Evolutionary conservation across 2,888 invertebrate species (phyloP), one percentile per base, ranked within the genome.

Genomic region (Amorpha juglandis): DNA sequence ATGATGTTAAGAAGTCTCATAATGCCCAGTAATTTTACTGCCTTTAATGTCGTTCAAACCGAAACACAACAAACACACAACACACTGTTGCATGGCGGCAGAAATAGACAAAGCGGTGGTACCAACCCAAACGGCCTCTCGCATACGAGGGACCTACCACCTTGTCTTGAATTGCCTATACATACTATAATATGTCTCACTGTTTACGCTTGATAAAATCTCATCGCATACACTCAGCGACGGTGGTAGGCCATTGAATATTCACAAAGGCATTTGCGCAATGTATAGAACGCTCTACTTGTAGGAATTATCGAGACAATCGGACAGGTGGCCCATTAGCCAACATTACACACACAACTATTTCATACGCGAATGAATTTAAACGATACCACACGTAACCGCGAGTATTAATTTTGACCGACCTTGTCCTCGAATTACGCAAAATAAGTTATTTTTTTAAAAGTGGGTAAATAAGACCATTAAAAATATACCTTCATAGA

Each of bases 241-340:
- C 65, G 53, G 58, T 66, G 42, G 68, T 69, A 69, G 63, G 52
- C 51, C 53, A 69, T 50, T 67, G 63, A 42, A 52, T 70, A 67
- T 67, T 72, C 68, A 66, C 64, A 64, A 19, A 63, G 63, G 63
- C n/a, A 55, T 72, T 70, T 52, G 63, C 48, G 67, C 65, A 70
- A 67, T 52, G 51, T 66, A 69, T 67, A 8, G 62, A 64, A 62
- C 38, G 55, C n/a, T 67, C 19, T 42, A 33, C 58, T 58, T 45
- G 52, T 63, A 64, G 55, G 64, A 64, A 64, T 70, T 70, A 76
- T 72, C 70, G 53, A 63, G 16, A 67, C 68, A 42, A 69, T 73
- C 72, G 38, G 68, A 74, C 68, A 75, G 68, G 69, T 72, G 68
- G 47, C 68, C 65, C 21, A 51, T 62, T 62, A 47, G 63, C 19